Evolutionary conservation across 2,888 invertebrate species (phyloP).

Genomic region (Teleogryllus oceanicus): DNA sequence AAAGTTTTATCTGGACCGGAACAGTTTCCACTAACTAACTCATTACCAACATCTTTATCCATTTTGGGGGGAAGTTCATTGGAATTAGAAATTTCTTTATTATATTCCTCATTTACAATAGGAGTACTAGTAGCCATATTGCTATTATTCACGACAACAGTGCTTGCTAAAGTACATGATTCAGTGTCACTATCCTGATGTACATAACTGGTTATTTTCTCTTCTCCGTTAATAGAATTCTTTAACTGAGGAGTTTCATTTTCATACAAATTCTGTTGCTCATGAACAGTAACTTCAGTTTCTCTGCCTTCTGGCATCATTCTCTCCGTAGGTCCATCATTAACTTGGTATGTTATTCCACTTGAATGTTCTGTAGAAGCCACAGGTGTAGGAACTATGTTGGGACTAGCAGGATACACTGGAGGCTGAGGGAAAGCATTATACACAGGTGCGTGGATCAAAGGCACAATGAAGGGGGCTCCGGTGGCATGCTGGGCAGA

Average conservation of each 20-base stretch:
- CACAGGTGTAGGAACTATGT: conserved; percentile 23
- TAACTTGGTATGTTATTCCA: background rate
- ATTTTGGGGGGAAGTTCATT: background rate
- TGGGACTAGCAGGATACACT: conserved; percentile 8
- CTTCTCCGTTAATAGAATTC: background rate
- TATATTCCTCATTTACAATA: too few species aligned
- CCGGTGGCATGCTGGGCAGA: conserved; percentile 54
- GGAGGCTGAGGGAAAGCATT: conserved; percentile 20
- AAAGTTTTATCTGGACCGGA: background rate
- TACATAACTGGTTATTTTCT: conserved; percentile 9
- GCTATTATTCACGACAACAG: conserved; percentile 30
- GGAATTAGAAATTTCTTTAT: too few species aligned
- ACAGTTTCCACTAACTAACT: background rate
- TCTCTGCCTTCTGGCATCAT: background rate
- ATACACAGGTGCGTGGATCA: conserved; percentile 42
- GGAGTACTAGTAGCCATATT: conserved; percentile 19
- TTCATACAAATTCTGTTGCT: background rate
- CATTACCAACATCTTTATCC: background rate
- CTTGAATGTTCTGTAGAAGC: background rate
- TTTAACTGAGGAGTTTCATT: background rate
- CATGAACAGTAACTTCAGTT: background rate
- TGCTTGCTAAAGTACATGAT: conserved; percentile 18
- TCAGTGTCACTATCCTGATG: conserved; percentile 27
- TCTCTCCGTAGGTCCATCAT: background rate
- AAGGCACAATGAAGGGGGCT: conserved; percentile 51